These are phyloP conservation scores for Notechis scutatus DNA, from an alignment of 2,113 vertebrate genomes.

Conservation along the genomic window DNA sequence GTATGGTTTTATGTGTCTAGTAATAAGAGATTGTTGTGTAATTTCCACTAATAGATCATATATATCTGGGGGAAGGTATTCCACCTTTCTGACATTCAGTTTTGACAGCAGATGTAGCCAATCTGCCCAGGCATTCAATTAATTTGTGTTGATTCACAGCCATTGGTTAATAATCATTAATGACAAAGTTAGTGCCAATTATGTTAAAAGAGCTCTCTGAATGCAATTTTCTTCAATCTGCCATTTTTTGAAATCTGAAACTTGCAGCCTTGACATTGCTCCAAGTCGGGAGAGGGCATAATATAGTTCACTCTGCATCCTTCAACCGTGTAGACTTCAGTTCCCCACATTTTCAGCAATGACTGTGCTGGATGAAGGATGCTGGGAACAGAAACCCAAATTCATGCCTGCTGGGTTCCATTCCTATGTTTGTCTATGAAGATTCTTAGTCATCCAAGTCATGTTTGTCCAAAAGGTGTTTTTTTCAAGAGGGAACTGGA, in stretches of 20 bases:
- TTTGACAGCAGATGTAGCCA: not conserved
- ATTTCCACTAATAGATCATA: conserved; percentile 17
- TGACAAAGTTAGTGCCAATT: not conserved
- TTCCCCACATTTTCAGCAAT: not conserved
- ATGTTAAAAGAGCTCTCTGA: not conserved
- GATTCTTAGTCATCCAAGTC: too few relatives aligned
- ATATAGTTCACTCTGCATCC: not conserved
- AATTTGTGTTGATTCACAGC: conserved; percentile 19
- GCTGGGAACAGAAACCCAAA: not conserved
- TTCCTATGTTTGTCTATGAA: too few relatives aligned
- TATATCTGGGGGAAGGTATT: conserved; percentile 6
- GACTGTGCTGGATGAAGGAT: not conserved
- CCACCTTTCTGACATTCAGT: conserved; percentile 10
- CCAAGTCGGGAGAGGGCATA: not conserved
- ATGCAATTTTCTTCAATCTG: not conserved
- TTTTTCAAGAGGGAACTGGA: too few relatives aligned
- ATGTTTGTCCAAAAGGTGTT: too few relatives aligned
- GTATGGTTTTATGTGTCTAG: conserved; percentile 5
- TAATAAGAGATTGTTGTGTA: not conserved
- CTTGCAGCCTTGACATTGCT: not conserved
- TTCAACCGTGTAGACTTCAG: not conserved
- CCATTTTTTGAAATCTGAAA: not conserved
- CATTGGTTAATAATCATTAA: not conserved
- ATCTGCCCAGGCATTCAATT: not conserved
- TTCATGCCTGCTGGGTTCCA: not conserved